Percentiles rank a stretch among this genome's conserved stretches.
phyloP scores from a whole-genome alignment of 2,113 vertebrate species.

The mouse (Mus musculus) region GRCm39 chr1:95026501-95027000 shows the following conservation, averaged over 20 bases:
- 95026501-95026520: not conserved
- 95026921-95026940: not conserved
- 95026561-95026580: not conserved
- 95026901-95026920: not conserved
- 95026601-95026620: not conserved
- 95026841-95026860: not conserved
- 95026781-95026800: not conserved
- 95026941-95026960: not conserved
- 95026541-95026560: not conserved
- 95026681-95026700: not conserved
- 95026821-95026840: not conserved
- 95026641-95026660: not conserved
- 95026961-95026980: not conserved
- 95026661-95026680: not conserved
- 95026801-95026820: not conserved
- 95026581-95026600: not conserved
- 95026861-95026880: not conserved
- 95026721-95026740: not conserved
- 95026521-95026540: not conserved
- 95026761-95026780: not conserved
- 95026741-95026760: not conserved
- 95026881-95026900: not conserved
- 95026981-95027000: not conserved
- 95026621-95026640: too few species aligned
- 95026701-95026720: not conserved